Evolutionary conservation across 2,113 vertebrate species (phyloP).

Genomic region (Lepus americanus): DNA sequence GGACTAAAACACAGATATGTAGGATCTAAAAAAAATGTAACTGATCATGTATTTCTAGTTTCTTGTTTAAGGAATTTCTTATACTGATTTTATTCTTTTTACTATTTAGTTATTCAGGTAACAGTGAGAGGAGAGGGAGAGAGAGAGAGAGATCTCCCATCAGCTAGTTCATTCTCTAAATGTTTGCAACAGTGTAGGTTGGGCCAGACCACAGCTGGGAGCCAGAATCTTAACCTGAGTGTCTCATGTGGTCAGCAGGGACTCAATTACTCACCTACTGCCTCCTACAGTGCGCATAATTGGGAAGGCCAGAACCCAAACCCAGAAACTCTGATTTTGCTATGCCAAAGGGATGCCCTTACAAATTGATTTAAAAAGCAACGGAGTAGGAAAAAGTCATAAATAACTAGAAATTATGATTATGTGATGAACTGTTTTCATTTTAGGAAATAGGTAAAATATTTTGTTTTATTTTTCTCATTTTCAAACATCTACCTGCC

Average conservation of each 20-base stretch:
- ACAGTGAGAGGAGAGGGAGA: too few relatives aligned
- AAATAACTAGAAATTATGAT: background rate
- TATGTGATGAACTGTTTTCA: background rate
- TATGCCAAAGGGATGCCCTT: background rate
- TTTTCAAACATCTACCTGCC: background rate
- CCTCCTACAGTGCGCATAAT: too few relatives aligned
- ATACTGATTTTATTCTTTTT: background rate
- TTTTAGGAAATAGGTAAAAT: background rate
- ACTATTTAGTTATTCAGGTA: too few relatives aligned
- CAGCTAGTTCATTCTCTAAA: too few relatives aligned
- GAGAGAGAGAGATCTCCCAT: too few relatives aligned
- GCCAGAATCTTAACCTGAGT: too few relatives aligned
- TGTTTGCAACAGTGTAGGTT: too few relatives aligned
- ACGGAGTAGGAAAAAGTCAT: background rate
- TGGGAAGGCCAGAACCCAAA: too few relatives aligned
- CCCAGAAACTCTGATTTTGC: too few relatives aligned
- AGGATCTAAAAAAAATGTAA: background rate
- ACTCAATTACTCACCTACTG: too few relatives aligned
- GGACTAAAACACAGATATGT: background rate
- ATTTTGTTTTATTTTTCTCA: background rate
- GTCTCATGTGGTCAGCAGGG: too few relatives aligned
- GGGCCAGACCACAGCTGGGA: too few relatives aligned
- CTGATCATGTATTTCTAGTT: background rate
- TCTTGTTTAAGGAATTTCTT: background rate
- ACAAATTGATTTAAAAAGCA: constrained; percentile 38